Evolutionary conservation across 2,888 invertebrate species (phyloP), one percentile per base, ranked within the genome.

Genomic region (Leucania comma): DNA sequence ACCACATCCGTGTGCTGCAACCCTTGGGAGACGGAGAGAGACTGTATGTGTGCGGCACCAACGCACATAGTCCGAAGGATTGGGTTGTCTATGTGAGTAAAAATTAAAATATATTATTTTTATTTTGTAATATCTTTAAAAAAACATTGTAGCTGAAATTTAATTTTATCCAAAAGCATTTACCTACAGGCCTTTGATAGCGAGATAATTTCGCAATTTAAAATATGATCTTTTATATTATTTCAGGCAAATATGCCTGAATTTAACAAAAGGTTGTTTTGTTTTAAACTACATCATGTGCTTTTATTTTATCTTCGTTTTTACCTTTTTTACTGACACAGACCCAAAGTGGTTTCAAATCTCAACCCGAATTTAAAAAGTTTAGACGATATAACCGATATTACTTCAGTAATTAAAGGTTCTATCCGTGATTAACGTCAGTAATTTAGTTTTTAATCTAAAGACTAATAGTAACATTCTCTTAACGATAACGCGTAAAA

Each of bases 11-110:
- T 66, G 97, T 97, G 74, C 93, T 97, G 85, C 97, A 97, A 87
- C 97, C 97, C n/a, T 92, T 97, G 69, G 97, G 96, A n/a, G 97
- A 97, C 86, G 97, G 96, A 46, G 95, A 96, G 82, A 92, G 96
- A 64, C 93, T 97, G 61, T 97, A 97, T 85, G 95, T 97, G 76
- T 97, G 97, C 87, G 97, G 97, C 48, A 97, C 97, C 57, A 97
- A 97, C 88, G 97, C 97, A 53, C 97, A 97, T 90, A 96, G 96
- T 84, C 97, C 97, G 17, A 97, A 96, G 89, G 97, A 97, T 88
- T 96, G 96, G 96, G 96, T 97, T 72, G 96, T 97, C 61, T 96
- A 97, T 90, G 97, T 97, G 88, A 54, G 54, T 54, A 8, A 53
- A 53, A 17, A 17, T n/a, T n/a, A n/a, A n/a, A n/a, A n/a, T n/a